phyloP scores from a whole-genome alignment of 1,140 invertebrate genomes.

The Aricia agestis region DNA sequence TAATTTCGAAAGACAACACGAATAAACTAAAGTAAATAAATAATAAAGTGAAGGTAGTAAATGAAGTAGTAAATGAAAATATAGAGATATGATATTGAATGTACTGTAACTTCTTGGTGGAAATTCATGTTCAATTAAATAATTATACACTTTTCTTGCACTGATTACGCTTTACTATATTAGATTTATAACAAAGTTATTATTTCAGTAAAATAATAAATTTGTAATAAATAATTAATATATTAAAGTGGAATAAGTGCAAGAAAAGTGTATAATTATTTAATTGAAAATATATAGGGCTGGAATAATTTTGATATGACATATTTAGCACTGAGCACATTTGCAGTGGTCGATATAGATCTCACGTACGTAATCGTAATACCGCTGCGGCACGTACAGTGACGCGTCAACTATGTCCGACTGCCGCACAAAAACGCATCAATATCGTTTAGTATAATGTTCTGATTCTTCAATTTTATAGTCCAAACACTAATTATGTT shows the following conservation, averaged over 20 bases:
- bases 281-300: neutral
- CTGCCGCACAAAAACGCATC: conserved; percentile 37
- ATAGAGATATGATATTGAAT: too few species aligned
- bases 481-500: neutral
- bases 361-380: conserved; percentile 58
- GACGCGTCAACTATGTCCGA: conserved; percentile 58
- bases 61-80: too few species aligned
- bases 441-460: neutral
- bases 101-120: too few species aligned
- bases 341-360: conserved; percentile 11
- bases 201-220: too few species aligned
- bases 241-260: too few species aligned
- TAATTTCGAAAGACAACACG: neutral
- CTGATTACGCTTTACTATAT: too few species aligned
- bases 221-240: too few species aligned
- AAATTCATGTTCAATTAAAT: too few species aligned
- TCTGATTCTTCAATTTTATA: neutral
- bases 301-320: conserved; percentile 8
- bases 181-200: too few species aligned
- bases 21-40: neutral
- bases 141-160: too few species aligned
- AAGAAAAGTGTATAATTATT: too few species aligned
- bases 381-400: conserved; percentile 62
- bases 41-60: too few species aligned
- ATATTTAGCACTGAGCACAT: conserved; percentile 17